Evolutionary conservation across 2,113 vertebrate genomes (phyloP), one percentile per base, ranked within the genome.

Genomic region (Scatophagus argus): DNA sequence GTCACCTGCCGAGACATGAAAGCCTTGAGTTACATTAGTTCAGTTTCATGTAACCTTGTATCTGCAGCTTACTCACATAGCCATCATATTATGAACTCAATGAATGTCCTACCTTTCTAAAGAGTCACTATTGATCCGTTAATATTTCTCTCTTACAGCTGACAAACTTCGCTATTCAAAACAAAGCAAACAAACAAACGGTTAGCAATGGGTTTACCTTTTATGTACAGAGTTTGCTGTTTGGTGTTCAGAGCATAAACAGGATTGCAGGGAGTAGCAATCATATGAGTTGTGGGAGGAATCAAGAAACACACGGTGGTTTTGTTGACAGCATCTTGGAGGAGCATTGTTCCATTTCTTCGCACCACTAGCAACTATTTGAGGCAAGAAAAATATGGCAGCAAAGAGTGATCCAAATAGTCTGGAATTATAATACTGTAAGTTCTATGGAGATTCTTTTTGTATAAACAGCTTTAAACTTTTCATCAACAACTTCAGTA

Each of bases 361-460:
- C 74, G 92, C 67, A 96, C 93, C 80, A 95, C 41, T 27, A 98
- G 90, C 13, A 87, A 87, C 97, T 98, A 87, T 73, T 71, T 17
- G 76, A 43, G 16, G 6, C 27, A 85, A 64, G 21, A 65, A 43
- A 82, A 68, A 64, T 0, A 31, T 54, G 19, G 66, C 13, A 65
- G 16, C 5, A 44, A 16, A n/a, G n/a, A n/a, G n/a, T n/a, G 1
- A 47, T 27, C 10, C 9, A 13, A 69, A 38, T 2, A 59, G 23
- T n/a, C 1, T 1, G 8, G 36, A 56, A 39, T 60, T 2, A 8
- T 23, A 29, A 34, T n/a, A 25, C 7, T 49, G 1, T 34, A 39
- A 2, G 2, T 55, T 32, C 8, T 32, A 16, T 8, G 27, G 8
- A 34, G 25, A 41, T 25, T 51, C 0, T 0, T 46, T 62, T 8